Evolutionary conservation across 2,113 vertebrate genomes (phyloP).

Genomic region (Platichthys stellatus): DNA sequence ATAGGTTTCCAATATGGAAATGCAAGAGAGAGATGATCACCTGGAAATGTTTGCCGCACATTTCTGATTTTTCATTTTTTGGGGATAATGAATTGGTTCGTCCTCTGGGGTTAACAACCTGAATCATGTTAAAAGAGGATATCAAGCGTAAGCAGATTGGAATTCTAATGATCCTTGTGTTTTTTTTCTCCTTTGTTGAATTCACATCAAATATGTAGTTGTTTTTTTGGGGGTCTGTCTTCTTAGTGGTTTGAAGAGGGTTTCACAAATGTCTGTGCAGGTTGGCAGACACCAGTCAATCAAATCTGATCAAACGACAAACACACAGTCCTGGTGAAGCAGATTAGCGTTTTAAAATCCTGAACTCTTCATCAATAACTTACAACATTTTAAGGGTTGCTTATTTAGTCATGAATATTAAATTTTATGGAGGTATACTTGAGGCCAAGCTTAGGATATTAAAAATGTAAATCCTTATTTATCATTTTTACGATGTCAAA

Average conservation of each 20-base stretch:
- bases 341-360: not conserved
- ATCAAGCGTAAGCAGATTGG: conserved; percentile 33
- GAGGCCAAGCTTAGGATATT: not conserved
- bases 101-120: conserved; percentile 42
- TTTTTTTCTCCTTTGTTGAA: not conserved
- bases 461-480: not conserved
- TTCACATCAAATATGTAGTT: not conserved
- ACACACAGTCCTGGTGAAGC: not conserved
- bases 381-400: not conserved
- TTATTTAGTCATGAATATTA: not conserved
- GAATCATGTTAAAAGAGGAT: conserved; percentile 26
- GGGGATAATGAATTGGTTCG: conserved; percentile 62
- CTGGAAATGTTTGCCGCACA: conserved; percentile 56
- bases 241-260: not conserved
- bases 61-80: conserved; percentile 58
- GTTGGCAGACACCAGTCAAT: not conserved
- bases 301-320: not conserved
- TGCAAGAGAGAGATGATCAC: conserved; percentile 71
- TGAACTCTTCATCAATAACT: not conserved
- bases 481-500: not conserved
- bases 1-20: conserved; percentile 73
- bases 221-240: not conserved
- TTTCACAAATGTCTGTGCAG: not conserved
- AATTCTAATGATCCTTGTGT: conserved; percentile 21
- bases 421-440: not conserved